phyloP scores from a whole-genome alignment of 2,113 vertebrate genomes.

The Dipodomys merriami region DNA sequence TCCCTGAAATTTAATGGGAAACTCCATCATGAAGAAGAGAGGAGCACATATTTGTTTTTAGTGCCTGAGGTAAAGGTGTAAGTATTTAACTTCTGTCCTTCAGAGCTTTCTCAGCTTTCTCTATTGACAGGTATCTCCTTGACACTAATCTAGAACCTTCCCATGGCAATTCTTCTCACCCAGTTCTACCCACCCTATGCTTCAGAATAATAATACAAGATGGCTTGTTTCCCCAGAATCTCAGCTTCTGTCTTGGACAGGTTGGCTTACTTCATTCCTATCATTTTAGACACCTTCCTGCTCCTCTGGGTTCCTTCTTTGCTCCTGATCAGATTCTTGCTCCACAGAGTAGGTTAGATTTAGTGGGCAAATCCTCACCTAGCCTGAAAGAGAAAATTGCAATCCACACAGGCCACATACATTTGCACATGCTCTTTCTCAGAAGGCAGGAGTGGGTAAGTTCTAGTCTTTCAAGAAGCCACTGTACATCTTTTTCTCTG shows the following conservation, averaged over 20 bases:
- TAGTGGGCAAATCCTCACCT: neutral
- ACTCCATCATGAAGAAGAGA: neutral
- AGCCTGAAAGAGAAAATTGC: slow-evolving; percentile 27
- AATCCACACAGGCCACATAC: neutral
- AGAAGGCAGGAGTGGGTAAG: neutral
- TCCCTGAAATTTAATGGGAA: neutral
- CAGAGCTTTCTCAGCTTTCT: slow-evolving; percentile 31
- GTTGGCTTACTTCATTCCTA: neutral
- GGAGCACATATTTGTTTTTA: neutral
- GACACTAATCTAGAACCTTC: slow-evolving; percentile 19
- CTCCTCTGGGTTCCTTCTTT: neutral
- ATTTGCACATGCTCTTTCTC: neutral
- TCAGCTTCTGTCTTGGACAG: neutral
- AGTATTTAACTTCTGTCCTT: neutral
- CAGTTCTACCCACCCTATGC: neutral
- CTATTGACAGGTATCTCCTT: neutral
- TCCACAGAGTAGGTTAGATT: neutral
- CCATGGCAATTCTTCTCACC: neutral
- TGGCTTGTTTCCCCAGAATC: neutral
- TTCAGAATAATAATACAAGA: neutral
- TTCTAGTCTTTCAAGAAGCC: neutral
- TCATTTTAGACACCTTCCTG: too few species aligned
- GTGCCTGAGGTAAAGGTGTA: neutral
- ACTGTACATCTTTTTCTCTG: neutral
- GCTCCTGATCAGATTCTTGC: neutral